Base-by-base conservation (phyloP, 2,888 invertebrate genomes). In the Brachypterus glaber region DNA sequence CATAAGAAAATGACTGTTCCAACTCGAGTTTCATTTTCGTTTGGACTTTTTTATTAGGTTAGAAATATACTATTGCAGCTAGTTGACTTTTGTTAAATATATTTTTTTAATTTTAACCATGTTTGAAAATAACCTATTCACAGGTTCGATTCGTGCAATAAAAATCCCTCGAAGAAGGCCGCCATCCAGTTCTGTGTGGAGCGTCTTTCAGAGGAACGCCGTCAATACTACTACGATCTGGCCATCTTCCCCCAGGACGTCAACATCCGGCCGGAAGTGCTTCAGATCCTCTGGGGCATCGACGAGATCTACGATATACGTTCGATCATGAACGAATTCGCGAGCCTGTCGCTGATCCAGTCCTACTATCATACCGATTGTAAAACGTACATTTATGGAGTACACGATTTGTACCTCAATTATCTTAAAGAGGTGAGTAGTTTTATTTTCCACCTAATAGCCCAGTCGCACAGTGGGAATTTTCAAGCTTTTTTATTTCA, bases 241-340 rank as follows among this genome's bases (percentile, higher is more conserved):
- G 75, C 75, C 13, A 70, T 83, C 15, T 72, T 84, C 49, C 74
- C 75, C 2, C 75, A 80, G 57, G 82, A 82, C 48, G 77, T 80
- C 1, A 80, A 82, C 44, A 62, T 64, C 18, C 58, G 57, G 3
- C 43, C 46, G 0, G 47, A 53, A 39, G 60, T 62, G 2, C 45
- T 64, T 30, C 69, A 66, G 57, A 67, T 69, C 39, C 54, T 76
- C 7, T 76, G 76, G 76, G 54, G 59, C 3, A 52, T 62, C 31
- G 49, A 57, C 9, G 52, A 58, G 4, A 60, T 52, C 5, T 35
- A 25, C 16, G 68, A 74, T 48, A 79, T 79, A 0, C 74, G 77
- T 49, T 68, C 73, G 2, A 72, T 76, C 5, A 78, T 82, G 75
- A 67, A 71, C 29, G 68, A 73, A 41, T 66, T 84, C 7, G 70